Percentiles rank a stretch among this genome's conserved stretches.
These are phyloP conservation scores for Anguilla megastoma DNA, from an alignment of 2,797 vertebrate genomes.

Conservation along the genomic window DNA sequence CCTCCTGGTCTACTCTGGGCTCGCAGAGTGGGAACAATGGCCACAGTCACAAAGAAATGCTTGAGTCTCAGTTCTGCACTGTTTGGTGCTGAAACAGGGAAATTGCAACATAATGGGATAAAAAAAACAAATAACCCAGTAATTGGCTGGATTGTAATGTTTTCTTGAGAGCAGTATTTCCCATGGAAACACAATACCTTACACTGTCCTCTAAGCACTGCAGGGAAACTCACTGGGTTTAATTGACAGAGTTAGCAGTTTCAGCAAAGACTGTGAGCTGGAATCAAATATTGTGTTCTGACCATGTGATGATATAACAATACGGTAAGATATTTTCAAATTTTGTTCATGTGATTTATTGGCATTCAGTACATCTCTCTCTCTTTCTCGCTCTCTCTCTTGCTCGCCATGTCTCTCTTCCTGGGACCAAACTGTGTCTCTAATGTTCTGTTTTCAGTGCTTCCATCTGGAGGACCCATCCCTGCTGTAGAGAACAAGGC, in stretches of 20 bases:
- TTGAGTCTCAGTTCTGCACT: background rate
- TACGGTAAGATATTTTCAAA: slow-evolving; percentile 45
- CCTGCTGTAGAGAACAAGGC: slow-evolving; percentile 9
- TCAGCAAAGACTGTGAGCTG: slow-evolving; percentile 14
- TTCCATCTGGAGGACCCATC: slow-evolving; percentile 15
- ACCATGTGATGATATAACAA: slow-evolving; percentile 18
- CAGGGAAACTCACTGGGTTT: background rate
- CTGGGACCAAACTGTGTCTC: background rate
- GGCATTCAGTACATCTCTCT: background rate
- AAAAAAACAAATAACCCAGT: background rate
- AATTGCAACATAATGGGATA: background rate
- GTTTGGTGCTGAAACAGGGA: background rate
- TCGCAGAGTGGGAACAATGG: background rate
- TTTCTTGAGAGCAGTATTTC: slow-evolving; percentile 8
- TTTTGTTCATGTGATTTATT: slow-evolving; percentile 50
- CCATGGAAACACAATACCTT: background rate
- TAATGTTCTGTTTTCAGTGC: background rate
- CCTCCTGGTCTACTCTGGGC: background rate
- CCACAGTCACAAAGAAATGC: background rate
- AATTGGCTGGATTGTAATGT: background rate
- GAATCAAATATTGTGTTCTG: slow-evolving; percentile 27
- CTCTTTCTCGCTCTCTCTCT: background rate
- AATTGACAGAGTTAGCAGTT: background rate
- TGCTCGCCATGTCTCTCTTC: background rate
- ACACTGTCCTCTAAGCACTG: background rate